Evolutionary conservation across 2,888 invertebrate genomes (phyloP), one percentile per base, ranked within the genome.

Genomic region (Mantis religiosa): DNA sequence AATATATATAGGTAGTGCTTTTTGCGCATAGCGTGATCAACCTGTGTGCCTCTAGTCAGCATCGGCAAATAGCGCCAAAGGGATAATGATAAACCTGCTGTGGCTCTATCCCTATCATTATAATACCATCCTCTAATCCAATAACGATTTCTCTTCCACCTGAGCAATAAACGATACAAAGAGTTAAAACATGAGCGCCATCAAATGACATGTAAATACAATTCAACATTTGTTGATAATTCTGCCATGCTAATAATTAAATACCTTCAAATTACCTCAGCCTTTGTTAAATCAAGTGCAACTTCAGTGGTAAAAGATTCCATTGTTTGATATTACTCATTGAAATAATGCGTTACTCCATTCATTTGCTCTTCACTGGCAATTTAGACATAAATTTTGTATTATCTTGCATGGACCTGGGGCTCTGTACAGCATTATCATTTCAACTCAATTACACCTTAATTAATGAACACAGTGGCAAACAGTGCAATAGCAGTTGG

Each of bases 361-460:
- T 28, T 88, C 28, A 82, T 88, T 88, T 15, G 71, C 84, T 84
- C 88, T 84, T 71, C 84, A 88, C 30, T 41, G 83, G 88, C 88
- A 88, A 88, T 85, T 88, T 84, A 84, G 85, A 54, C 14, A 30
- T 71, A 41, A 71, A 84, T 88, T 88, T 88, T 88, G 71, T 81
- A 84, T 88, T 88, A 88, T 88, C 88, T 88, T 84, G 84, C 84
- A 71, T 82, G 71, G 87, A 81, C 34, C 20, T 34, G 84, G 85
- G 88, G 34, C 28, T 88, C 20, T 84, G 30, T 88, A 28, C 81
- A 83, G 28, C 84, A 88, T 88, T 54, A 83, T 88, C 84, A 88
- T 88, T 84, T 88, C 28, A 84, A 88, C 88, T 88, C 88, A 84
- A 88, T 88, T 88, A 88, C 54, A 87, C 87, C 88, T 84, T 88